Evolutionary conservation across 2,113 vertebrate species (phyloP).

Genomic region (Psittacus erithacus): DNA sequence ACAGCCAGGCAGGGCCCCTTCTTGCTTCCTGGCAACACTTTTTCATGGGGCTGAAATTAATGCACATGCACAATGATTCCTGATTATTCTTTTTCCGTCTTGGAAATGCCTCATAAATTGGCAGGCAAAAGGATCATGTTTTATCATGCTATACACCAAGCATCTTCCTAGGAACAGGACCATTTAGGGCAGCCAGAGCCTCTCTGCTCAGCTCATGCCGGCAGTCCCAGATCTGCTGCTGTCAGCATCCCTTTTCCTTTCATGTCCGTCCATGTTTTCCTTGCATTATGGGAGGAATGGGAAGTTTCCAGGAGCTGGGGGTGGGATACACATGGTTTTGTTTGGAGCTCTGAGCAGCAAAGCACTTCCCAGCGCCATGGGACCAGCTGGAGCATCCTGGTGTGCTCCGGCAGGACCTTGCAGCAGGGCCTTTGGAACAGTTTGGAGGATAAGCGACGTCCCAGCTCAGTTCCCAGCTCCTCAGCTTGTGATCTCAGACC

Average conservation of each 20-base stretch:
- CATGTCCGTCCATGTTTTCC: not conserved
- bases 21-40: not conserved
- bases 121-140: not conserved
- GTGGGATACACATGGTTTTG: not conserved
- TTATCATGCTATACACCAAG: not conserved
- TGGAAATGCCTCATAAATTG: not conserved
- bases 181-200: not conserved
- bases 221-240: not conserved
- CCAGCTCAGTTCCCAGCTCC: not conserved
- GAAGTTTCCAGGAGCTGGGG: not conserved
- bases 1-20: rapidly evolving
- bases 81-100: not conserved
- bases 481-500: not conserved
- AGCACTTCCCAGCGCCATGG: rapidly evolving
- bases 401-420: not conserved
- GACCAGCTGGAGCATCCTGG: not conserved
- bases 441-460: not conserved
- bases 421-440: not conserved
- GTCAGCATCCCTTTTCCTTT: not conserved
- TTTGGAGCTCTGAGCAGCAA: not conserved
- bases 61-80: not conserved
- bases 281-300: not conserved
- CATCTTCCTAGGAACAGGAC: not conserved
- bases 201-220: not conserved
- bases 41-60: not conserved